phyloP scores from a whole-genome alignment of 2,113 vertebrate genomes.

The Trinectes maculatus region DNA sequence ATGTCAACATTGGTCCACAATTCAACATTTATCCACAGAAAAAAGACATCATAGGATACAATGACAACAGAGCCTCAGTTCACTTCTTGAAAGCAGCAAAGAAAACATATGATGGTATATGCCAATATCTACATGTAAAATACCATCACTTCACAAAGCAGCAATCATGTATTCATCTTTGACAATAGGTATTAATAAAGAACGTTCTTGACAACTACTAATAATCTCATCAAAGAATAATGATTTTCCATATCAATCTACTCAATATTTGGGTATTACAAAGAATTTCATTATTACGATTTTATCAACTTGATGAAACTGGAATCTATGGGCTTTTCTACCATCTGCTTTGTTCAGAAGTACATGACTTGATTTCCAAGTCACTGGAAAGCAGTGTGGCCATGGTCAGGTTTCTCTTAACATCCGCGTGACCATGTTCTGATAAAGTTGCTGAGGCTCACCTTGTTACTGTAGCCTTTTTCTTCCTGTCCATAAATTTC shows the following conservation, averaged over 20 bases:
- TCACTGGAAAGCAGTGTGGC: conserved; percentile 36
- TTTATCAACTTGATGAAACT: conserved; percentile 56
- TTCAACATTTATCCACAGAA: no score
- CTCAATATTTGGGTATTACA: conserved; percentile 42
- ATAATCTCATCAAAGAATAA: conserved; percentile 22
- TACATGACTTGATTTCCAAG: conserved; percentile 57
- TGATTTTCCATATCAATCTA: conserved; percentile 37
- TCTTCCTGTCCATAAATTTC: conserved; percentile 66
- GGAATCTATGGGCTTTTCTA: conserved; percentile 30
- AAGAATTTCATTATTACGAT: conserved; percentile 62
- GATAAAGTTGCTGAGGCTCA: conserved; percentile 75
- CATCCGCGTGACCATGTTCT: conserved; percentile 50
- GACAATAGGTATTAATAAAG: not conserved
- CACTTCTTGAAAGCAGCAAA: not conserved
- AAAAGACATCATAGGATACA: no score
- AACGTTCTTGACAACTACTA: conserved; percentile 4
- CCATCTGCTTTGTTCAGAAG: conserved; percentile 55
- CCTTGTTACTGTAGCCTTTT: conserved; percentile 63
- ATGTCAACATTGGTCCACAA: no score
- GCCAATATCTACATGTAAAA: not conserved
- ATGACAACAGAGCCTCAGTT: no score
- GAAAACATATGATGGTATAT: not conserved
- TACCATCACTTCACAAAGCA: not conserved
- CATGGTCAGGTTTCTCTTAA: conserved; percentile 63
- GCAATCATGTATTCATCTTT: not conserved